Percentiles rank a stretch among this genome's conserved stretches.
These are phyloP conservation scores for Piezodorus guildinii DNA, from an alignment of 1,140 invertebrate genomes.

Conservation along the genomic window DNA sequence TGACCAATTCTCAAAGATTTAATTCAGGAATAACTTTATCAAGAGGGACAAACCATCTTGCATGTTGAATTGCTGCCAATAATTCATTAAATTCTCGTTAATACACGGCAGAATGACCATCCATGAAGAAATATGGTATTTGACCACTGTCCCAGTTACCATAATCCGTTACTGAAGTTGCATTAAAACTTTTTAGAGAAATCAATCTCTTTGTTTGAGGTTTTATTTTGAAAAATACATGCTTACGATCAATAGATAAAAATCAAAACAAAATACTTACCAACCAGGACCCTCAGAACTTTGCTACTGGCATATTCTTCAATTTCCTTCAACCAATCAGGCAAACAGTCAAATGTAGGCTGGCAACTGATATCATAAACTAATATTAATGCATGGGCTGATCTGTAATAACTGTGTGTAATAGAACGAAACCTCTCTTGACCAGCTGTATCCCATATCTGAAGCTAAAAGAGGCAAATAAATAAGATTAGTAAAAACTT, in stretches of 20 bases:
- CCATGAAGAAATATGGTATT: too few relatives aligned
- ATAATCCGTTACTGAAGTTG: too few relatives aligned
- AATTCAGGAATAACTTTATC: too few relatives aligned
- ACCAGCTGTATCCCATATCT: constrained; percentile 97
- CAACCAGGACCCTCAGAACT: constrained; percentile 83
- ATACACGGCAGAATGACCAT: too few relatives aligned
- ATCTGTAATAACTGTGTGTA: constrained; percentile 95
- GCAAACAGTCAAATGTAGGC: constrained; percentile 90
- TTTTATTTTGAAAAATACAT: too few relatives aligned
- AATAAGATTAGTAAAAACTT: constrained; percentile 20
- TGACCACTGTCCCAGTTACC: too few relatives aligned
- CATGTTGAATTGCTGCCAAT: too few relatives aligned
- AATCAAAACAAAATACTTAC: constrained; percentile 38
- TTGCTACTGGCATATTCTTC: constrained; percentile 93
- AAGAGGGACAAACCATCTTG: too few relatives aligned
- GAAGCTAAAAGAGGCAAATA: constrained; percentile 48
- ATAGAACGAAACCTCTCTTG: constrained; percentile 96
- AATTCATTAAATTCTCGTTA: too few relatives aligned
- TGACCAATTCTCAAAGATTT: too few relatives aligned
- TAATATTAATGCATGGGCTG: constrained; percentile 91
- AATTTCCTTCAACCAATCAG: constrained; percentile 91
- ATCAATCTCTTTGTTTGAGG: too few relatives aligned
- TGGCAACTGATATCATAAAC: constrained; percentile 97
- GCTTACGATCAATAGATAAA: background rate
- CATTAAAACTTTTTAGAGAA: too few relatives aligned